Base-by-base conservation (phyloP, 2,888 invertebrate genomes). In the Agonopterix alstromeriana region DNA sequence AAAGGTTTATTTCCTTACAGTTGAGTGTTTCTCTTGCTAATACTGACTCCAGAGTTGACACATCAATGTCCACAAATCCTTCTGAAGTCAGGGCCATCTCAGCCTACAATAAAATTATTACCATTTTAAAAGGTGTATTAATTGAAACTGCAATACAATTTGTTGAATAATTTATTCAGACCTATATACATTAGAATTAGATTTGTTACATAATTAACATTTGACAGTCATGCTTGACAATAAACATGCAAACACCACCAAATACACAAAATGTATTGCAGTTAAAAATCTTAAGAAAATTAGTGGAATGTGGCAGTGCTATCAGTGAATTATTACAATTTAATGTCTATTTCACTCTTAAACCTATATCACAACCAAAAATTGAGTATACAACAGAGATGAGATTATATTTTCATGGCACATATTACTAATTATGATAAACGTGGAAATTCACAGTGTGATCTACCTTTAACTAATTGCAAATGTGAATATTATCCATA, bases 1-100 rank as follows among this genome's bases (percentile, higher is more conserved):
- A 94, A 45, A 97, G 87, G 74, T 95, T 94, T 63, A 96, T 94
- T 87, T 98, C 98, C 80, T 96, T 96, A 77, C 97, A 97, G 81
- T 98, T 98, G 43, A 98, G 90, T 2, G 98, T 98, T 85, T 98
- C 98, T 58, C 98, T 92, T 48, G 94, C 94, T 62, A 98, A 90
- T 61, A 98, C 97, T 51, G 96, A 96, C 79, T 97, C 95, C 64
- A 98, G 91, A 27, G 98, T 98, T 60, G 96, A 94, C 66, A 95
- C 93, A 83, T 98, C 98, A 71, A 98, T 97, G 77, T 98, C 98
- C 58, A 96, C 94, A 89, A 98, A 98, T 61, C 98, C 98, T 71
- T 98, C 98, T 0, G 98, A 97, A 61, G 94, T 94, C 63, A 98
- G 91, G 50, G 98, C 98, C 94, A 98, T 96, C 90, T 98, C 97